A percentile compares a stretch with the other conserved stretches of the same genome.
Evolutionary conservation across 2,113 vertebrate species (phyloP).

Genomic region (Apodemus sylvaticus): DNA sequence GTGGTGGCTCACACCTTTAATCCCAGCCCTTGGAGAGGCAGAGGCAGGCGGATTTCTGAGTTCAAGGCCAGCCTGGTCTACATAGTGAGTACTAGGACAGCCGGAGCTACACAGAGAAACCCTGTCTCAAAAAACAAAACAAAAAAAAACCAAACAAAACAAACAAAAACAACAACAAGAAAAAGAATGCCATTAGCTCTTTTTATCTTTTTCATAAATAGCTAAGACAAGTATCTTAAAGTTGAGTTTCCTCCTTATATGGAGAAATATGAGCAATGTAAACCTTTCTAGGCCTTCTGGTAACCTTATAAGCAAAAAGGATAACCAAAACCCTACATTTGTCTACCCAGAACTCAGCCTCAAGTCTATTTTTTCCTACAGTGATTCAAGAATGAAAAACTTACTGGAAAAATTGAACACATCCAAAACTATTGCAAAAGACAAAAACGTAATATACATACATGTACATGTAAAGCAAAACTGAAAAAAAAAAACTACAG

Average conservation of each 20-base stretch:
- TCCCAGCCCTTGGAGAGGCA: too few relatives aligned
- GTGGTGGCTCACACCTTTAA: too few relatives aligned
- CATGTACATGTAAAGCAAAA: background rate
- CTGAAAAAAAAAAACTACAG: background rate
- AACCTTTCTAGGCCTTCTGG: background rate
- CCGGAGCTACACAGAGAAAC: too few relatives aligned
- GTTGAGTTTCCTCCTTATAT: background rate
- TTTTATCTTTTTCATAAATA: background rate
- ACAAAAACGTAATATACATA: background rate
- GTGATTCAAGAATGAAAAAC: background rate
- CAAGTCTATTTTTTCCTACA: background rate
- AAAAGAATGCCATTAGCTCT: background rate
- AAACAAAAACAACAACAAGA: background rate
- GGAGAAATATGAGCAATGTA: background rate
- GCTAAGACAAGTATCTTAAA: background rate
- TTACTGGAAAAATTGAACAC: background rate
- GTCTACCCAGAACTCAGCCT: background rate
- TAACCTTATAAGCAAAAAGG: background rate
- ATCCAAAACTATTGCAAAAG: background rate
- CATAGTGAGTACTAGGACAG: too few relatives aligned
- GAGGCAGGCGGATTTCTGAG: too few relatives aligned
- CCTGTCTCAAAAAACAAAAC: too few relatives aligned
- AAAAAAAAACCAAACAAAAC: background rate
- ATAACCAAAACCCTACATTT: background rate
- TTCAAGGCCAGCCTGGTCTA: too few relatives aligned